Conservation (phyloP, 2,113 vertebrate genomes). For the Podocnemis expansa region DNA sequence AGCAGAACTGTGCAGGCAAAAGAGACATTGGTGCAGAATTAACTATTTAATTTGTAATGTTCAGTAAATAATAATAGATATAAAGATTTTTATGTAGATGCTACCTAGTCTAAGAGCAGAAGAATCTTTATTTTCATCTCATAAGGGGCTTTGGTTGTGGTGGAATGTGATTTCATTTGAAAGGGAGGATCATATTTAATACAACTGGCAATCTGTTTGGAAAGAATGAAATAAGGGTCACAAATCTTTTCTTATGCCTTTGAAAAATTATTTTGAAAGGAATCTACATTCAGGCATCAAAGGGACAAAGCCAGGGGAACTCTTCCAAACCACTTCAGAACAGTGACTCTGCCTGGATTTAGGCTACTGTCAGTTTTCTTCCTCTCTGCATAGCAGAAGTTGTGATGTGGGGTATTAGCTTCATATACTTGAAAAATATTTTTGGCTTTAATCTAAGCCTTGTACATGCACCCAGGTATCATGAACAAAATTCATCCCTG, state of each 20-base stretch:
- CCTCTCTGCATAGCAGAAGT: not conserved
- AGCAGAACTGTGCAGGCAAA: not conserved
- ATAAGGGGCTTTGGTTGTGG: not conserved
- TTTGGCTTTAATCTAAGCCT: not conserved
- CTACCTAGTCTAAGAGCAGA: not conserved
- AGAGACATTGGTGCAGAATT: not conserved
- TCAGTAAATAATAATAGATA: not conserved
- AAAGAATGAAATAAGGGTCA: not conserved
- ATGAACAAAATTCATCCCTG: not conserved
- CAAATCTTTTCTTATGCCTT: not conserved
- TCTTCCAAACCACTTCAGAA: not conserved
- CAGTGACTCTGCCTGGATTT: not conserved
- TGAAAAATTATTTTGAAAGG: not conserved
- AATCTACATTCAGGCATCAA: not conserved
- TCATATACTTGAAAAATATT: not conserved
- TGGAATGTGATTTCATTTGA: not conserved
- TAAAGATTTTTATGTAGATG: not conserved
- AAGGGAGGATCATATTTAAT: not conserved
- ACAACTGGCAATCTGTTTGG: not conserved
- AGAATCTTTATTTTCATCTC: not conserved
- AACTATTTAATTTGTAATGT: not conserved
- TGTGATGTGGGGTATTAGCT: not conserved
- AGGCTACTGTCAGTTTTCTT: not conserved
- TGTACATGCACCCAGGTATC: not conserved
- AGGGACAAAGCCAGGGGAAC: not conserved